phyloP scores from a whole-genome alignment of 2,888 invertebrate species.

The Vannuccia rotundouncinata region DNA sequence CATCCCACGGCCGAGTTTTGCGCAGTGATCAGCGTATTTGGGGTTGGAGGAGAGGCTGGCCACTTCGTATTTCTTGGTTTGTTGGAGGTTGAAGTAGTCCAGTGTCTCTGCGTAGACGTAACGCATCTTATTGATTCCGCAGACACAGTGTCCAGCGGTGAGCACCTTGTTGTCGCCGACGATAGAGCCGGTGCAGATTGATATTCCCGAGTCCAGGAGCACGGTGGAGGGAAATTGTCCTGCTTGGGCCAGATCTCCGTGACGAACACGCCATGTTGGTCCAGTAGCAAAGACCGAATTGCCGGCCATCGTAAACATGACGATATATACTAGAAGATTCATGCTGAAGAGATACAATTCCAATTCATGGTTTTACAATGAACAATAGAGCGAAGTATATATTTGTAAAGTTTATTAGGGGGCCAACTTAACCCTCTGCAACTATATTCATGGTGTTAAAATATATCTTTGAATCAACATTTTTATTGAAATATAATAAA shows the following conservation, averaged over 20 bases:
- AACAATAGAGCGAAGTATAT: no score
- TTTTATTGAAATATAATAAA: no score
- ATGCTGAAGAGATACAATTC: no score
- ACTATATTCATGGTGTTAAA: no score
- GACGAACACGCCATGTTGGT: conserved; percentile 6
- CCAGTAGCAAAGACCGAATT: no score
- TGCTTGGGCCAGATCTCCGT: not conserved
- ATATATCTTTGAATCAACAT: no score
- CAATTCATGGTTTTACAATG: no score
- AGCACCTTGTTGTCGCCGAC: conserved; percentile 15
- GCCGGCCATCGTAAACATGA: no score
- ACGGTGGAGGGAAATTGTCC: conserved; percentile 1
- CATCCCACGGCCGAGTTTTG: conserved; percentile 3
- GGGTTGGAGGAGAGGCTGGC: not conserved
- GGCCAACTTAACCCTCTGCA: no score
- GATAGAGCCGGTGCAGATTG: not conserved
- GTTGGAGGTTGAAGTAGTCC: no score
- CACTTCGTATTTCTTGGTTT: conserved; percentile 1
- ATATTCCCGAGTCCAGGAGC: not conserved
- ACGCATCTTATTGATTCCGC: not conserved
- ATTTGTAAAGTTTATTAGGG: no score
- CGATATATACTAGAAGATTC: no score
- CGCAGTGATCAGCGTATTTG: not conserved
- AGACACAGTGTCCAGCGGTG: conserved; percentile 5
- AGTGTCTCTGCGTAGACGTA: not conserved